Base-by-base conservation (phyloP, 2,888 invertebrate genomes). In the Hecatera dysodea region DNA sequence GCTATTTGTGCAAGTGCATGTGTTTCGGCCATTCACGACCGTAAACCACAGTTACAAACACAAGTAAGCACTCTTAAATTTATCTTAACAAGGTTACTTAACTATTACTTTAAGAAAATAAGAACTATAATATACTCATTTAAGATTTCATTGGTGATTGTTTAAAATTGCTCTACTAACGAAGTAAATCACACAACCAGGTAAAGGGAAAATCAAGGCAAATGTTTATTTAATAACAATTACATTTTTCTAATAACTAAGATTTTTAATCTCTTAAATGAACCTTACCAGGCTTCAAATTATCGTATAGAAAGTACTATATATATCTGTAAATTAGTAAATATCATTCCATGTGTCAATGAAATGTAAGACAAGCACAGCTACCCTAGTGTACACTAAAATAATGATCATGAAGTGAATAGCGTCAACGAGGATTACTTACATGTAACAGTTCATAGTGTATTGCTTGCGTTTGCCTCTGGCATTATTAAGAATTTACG, bases 401-500 rank as follows among this genome's bases (percentile, higher is more conserved):
- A 72, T 72, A 73, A 67, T 67, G 67, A 72, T 59, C 53, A 67
- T 78, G 63, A 75, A 72, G 69, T 60, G 72, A 72, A 72, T 75
- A 33, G 53, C 42, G 39, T 77, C 75, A 81, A 80, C 73, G 72
- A 77, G 75, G 56, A 72, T 76, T 59, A 69, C 82, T 85, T 85
- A 84, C 55, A 78, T 72, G 69, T 84, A 77, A 84, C 73, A 75
- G 65, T 76, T 81, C 71, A 75, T 70, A 83, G 65, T 85, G 78
- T 83, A 84, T 84, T 86, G 84, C 86, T 86, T 79, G 80, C 27
- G 42, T 75, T 71, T 75, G 77, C 82, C 72, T 83, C 81, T 80
- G 89, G 89, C 88, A 90, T 83, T 85, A 84, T 82, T 87, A 82
- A 86, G 72, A 87, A 70, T 83, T 88, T 83, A 89, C 85, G 80